Evolutionary conservation across 2,113 vertebrate species (phyloP), one percentile per base, ranked within the genome.

Genomic region (Rhinopomastus cyanomelas): DNA sequence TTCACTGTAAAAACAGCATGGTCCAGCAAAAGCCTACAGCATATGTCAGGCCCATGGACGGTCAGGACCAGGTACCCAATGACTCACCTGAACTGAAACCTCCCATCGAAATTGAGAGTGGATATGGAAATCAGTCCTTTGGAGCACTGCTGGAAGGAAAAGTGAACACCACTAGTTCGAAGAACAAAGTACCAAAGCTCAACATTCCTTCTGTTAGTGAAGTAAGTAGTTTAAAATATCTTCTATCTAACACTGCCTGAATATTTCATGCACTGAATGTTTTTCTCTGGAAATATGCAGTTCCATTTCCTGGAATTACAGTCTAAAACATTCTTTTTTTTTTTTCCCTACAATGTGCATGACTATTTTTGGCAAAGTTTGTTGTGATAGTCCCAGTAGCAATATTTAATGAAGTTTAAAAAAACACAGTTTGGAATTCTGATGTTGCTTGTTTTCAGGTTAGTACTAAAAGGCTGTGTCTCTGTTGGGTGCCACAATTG

Each of bases 161-260:
- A 89, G 96, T 98, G 92, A 98, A 96, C 73, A 93, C 97, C 16
- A 93, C 97, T 48, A 98, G 96, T 89, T 97, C 97, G 42, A 99
- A 99, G 97, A 98, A 97, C 89, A 99, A 99, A 97, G 97, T 99
- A 96, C 98, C 99, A 88, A 99, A 99, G 96, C 98, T 99, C 96
- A 99, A 97, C 55, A 98, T 99, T 68, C 98, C 98, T 85, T 98
- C 98, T 95, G 93, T 98, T 29, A 98, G 91, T 55, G 99, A 99
- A 98, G 99, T 99, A 98, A 98, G 98, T 97, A 81, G 60, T 81
- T 85, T 93, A 61, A 90, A 80, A 32, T 66, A 59, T 27, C 64
- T 85, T 48, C 32, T 78, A 32, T 65, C 30, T 75, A 16, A 2
- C 21, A 13, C 34, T 6, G 3, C 79, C 78, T 69, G 60, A 61